Evolutionary conservation across 30 jellyfish, hydroid and myxozoan genomes (phyloP).

Genomic region (Catostylus mosaicus): DNA sequence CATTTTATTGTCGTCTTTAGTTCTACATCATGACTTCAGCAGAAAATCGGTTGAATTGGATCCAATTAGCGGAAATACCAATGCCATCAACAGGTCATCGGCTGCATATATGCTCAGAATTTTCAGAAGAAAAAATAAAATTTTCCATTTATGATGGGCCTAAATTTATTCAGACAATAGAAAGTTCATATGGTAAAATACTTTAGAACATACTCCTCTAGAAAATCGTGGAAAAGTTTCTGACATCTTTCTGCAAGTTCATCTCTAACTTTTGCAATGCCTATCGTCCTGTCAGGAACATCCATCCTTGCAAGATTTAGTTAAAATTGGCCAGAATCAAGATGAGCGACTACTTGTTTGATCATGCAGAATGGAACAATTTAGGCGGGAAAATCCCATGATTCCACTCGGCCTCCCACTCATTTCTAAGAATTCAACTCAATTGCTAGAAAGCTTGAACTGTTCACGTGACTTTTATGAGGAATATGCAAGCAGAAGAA

Average conservation of each 20-base stretch:
- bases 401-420: background rate
- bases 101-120: too few relatives aligned
- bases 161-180: too few relatives aligned
- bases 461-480: background rate
- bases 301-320: constrained; percentile 67
- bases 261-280: constrained; percentile 80
- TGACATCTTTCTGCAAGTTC: constrained; percentile 96
- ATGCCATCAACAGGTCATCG: too few relatives aligned
- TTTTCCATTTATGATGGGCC: too few relatives aligned
- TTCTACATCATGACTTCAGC: too few relatives aligned
- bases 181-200: too few relatives aligned
- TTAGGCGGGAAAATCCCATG: constrained; percentile 62
- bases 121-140: too few relatives aligned
- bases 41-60: too few relatives aligned
- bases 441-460: background rate
- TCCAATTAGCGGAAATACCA: too few relatives aligned
- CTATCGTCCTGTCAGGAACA: constrained; percentile 89
- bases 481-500: too few relatives aligned
- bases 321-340: background rate
- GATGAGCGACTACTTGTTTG: background rate
- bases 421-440: constrained; percentile 6
- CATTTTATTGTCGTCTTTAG: too few relatives aligned
- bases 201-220: constrained; percentile 86
- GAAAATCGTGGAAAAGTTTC: constrained; percentile 90
- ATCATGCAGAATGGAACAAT: background rate